Evolutionary conservation across 1,140 invertebrate species (phyloP), one percentile per base, ranked within the genome.

Genomic region (Aethina tumida): DNA sequence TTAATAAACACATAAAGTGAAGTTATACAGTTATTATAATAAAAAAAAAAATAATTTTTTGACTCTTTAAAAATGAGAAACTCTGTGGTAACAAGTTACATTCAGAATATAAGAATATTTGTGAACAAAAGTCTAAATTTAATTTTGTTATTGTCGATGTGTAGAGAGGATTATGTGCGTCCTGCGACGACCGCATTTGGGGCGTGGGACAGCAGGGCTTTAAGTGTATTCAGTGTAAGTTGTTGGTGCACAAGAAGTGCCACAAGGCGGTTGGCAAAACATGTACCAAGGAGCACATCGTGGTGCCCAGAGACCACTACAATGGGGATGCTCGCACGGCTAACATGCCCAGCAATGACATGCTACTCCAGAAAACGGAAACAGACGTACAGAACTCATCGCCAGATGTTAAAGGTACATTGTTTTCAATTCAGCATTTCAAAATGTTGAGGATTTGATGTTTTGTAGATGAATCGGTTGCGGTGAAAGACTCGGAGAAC

Each of bases 171-270:
- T 93, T 93, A 63, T 99, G 96, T 75, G 89, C 89, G 44, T 97
- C 86, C 66, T 99, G 96, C 66, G 77, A 86, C 51, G 96, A 99
- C 69, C 81, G 93, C 8, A 99, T 99, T 50, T 99, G 96, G 96
- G 97, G 97, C 6, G 72, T 99, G 29, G 97, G 97, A 5, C 74
- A 94, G 24, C 94, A 97, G 65, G 96, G 97, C 31, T 98, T 96
- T 74, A 97, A 98, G 64, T 99, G 97, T 68, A 91, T 93, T 49
- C 91, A 95, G 61, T 99, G 97, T 69, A 97, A 97, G 63, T 68
- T 99, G 41, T 74, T 97, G 49, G 94, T 99, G 18, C 97, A 99
- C 71, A 99, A 99, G 69, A 95, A 97, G 66, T 99, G 97, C 66
- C 95, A 99, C 72, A 98, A 98, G 65, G 74, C 95, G 32, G 89